A percentile compares a stretch with the other conserved stretches of the same genome.
Evolutionary conservation across 1,140 invertebrate species (phyloP).

Genomic region (Drosophila rufa): DNA sequence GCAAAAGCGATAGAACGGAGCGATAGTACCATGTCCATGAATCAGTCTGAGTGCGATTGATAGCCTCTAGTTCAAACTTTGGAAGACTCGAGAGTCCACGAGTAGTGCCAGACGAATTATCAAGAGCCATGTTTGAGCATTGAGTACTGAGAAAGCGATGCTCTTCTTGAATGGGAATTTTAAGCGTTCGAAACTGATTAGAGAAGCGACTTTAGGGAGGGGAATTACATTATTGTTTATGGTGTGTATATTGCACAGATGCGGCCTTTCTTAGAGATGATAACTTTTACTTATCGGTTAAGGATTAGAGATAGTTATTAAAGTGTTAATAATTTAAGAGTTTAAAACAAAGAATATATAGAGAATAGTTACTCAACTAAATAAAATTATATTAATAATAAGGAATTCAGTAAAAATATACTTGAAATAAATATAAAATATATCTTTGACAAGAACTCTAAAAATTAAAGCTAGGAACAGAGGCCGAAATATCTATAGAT

Average conservation of each 20-base stretch:
- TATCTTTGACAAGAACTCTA: no score
- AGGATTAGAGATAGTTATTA: no score
- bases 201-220: neutral
- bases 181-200: conserved; percentile 4
- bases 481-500: no score
- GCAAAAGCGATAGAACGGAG: conserved; percentile 19
- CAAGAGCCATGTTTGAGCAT: conserved; percentile 24
- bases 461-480: no score
- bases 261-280: neutral
- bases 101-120: conserved; percentile 50
- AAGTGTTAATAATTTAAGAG: neutral
- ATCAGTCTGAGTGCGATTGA: conserved; percentile 38
- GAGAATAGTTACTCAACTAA: no score
- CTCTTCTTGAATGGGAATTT: neutral
- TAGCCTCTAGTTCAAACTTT: conserved; percentile 25
- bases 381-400: no score
- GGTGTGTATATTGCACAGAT: neutral
- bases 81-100: conserved; percentile 12
- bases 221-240: conserved; percentile 11
- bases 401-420: no score
- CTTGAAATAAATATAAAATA: no score
- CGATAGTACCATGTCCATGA: conserved; percentile 26
- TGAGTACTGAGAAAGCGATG: neutral
- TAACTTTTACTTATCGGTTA: no score
- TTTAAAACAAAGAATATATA: neutral